Evolutionary conservation across 2,113 vertebrate genomes (phyloP).

Genomic region (Lagopus muta): DNA sequence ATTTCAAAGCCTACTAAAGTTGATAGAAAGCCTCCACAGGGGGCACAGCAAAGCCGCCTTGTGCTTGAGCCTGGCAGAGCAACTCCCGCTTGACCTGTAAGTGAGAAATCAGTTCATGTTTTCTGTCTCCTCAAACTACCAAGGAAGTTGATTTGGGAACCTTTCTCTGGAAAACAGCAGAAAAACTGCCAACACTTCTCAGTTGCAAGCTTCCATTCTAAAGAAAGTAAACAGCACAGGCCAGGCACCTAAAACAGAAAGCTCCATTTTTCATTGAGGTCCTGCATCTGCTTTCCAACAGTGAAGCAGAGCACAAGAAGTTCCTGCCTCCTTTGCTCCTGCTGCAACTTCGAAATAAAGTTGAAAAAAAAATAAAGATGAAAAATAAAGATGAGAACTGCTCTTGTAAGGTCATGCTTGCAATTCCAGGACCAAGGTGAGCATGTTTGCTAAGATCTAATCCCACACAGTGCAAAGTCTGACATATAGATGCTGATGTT

Average conservation of each 20-base stretch:
- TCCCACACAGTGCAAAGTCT: neutral
- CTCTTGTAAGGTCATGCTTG: neutral
- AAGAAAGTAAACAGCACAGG: neutral
- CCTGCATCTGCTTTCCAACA: neutral
- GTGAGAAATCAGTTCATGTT: slow-evolving; percentile 26
- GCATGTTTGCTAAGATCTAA: neutral
- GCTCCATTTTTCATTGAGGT: slow-evolving; percentile 20
- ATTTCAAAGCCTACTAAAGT: neutral
- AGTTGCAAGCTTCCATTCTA: neutral
- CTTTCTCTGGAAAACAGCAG: neutral
- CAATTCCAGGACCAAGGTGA: neutral
- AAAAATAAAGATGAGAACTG: neutral
- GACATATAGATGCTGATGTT: accelerated
- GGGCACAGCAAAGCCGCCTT: neutral
- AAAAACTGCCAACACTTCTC: slow-evolving; percentile 20
- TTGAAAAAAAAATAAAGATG: too few relatives aligned
- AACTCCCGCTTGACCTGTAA: neutral
- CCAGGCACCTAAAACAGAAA: slow-evolving; percentile 43
- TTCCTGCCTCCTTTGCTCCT: neutral
- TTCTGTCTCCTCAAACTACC: neutral
- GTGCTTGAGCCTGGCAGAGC: neutral
- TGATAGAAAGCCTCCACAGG: neutral
- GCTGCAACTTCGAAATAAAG: neutral
- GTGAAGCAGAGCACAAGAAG: neutral
- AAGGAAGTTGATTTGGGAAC: slow-evolving; percentile 7